A percentile compares a stretch with the other conserved stretches of the same genome.
Conservation (phyloP, 2,797 vertebrate species). For the Coendou prehensilis region DNA sequence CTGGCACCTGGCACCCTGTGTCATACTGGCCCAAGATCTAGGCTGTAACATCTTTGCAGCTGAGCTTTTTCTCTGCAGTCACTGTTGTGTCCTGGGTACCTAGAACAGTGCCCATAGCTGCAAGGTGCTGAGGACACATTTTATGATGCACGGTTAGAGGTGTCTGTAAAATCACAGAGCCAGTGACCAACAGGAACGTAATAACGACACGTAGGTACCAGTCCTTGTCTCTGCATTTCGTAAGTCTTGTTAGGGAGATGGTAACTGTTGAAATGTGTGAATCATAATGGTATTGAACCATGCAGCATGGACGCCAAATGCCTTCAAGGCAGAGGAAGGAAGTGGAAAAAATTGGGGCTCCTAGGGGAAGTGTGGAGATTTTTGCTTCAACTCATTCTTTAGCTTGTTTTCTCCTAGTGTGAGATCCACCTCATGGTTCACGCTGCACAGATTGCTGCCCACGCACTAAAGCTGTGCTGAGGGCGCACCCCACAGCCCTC, state of each 20-base stretch:
- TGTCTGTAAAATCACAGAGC: background rate
- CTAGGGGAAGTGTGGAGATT: background rate
- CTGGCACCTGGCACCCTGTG: too few relatives aligned
- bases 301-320: background rate
- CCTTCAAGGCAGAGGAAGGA: background rate
- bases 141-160: background rate
- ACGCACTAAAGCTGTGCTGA: background rate
- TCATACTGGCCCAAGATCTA: background rate
- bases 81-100: background rate
- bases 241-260: background rate
- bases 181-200: background rate
- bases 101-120: background rate
- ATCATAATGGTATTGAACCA: background rate
- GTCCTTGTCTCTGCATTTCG: background rate
- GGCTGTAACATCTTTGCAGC: background rate
- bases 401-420: background rate
- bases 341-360: background rate
- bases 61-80: background rate
- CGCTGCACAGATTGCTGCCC: background rate
- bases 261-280: background rate
- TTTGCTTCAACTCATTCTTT: background rate
- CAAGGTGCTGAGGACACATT: background rate
- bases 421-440: background rate
- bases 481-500: accelerated
- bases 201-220: background rate